Conservation (phyloP, 2,888 invertebrate genomes). For the Scaptomyza polygonia region DNA sequence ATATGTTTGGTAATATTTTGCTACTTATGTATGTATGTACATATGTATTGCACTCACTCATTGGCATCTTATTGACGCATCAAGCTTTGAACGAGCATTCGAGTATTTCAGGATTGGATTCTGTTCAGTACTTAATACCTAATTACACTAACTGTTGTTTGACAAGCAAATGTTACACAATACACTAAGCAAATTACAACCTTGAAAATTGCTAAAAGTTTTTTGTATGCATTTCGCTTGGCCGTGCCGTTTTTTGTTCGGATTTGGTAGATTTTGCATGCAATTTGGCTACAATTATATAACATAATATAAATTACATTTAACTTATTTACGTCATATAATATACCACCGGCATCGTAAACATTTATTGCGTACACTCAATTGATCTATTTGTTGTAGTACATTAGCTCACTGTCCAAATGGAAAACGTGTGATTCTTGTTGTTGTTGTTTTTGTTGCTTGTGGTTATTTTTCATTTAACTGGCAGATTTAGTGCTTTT, state of each 20-base stretch:
- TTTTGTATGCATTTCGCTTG: slow-evolving; percentile 27
- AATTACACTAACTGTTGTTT: slow-evolving; percentile 37
- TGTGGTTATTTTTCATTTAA: slow-evolving; percentile 54
- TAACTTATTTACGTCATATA: slow-evolving; percentile 56
- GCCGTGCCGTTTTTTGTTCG: slow-evolving; percentile 17
- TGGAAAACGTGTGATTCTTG: slow-evolving; percentile 78
- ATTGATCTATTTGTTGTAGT: slow-evolving; percentile 74
- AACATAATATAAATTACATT: slow-evolving; percentile 49
- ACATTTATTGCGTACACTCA: slow-evolving; percentile 58
- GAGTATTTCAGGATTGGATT: slow-evolving; percentile 38
- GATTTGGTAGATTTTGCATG: slow-evolving; percentile 38
- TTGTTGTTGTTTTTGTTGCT: slow-evolving; percentile 53
- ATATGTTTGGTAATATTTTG: background rate
- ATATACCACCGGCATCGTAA: slow-evolving; percentile 57
- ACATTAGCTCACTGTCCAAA: slow-evolving; percentile 78
- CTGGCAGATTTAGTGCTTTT: slow-evolving; percentile 72
- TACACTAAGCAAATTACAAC: slow-evolving; percentile 75
- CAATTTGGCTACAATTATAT: slow-evolving; percentile 39
- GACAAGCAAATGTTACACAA: slow-evolving; percentile 32
- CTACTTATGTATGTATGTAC: slow-evolving; percentile 2
- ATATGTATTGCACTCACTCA: slow-evolving; percentile 20
- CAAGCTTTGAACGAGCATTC: slow-evolving; percentile 23
- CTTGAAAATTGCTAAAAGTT: slow-evolving; percentile 81
- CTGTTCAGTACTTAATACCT: slow-evolving; percentile 15
- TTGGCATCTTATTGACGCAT: slow-evolving; percentile 6